Base-by-base conservation (phyloP, 2,888 invertebrate species). In the Empis stercorea region DNA sequence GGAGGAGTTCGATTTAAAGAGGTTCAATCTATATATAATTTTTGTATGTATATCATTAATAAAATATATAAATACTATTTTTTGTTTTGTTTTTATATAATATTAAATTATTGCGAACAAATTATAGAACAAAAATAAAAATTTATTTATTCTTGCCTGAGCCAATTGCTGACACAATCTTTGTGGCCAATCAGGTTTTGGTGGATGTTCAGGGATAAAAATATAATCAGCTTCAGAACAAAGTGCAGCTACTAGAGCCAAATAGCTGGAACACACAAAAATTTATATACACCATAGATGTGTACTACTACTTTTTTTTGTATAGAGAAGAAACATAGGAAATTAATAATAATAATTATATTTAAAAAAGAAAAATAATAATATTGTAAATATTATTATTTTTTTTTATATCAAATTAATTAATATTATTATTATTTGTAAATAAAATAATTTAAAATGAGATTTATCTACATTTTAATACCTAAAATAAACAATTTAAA, bases 131-230 rank as follows among this genome's bases (percentile, higher is more conserved):
- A 37, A 50, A 41, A 37, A 16, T 39, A 45, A 36, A 32, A 32
- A 44, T 39, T 42, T 37, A 30, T 42, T 42, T n/a, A 48, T 51
- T 60, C 68, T 70, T 77, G 78, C 80, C 78, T 79, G 78, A 62
- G 71, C 71, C 64, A 88, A 76, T 70, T 85, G 85, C 64, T 74
- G 74, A 73, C 87, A 88, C 58, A 88, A 72, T 62, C 76, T 78
- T 59, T 78, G 76, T 58, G 80, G 78, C 88, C 88, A 88, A 68
- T 82, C 81, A 52, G 68, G 67, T 59, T 60, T 81, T 63, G 88
- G 85, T 63, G 91, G 88, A 74, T 81, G 81, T 76, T 91, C 89
- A 57, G 89, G 88, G 68, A 88, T 81, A 75, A 92, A 91, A 66
- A 83, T 80, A 79, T 80, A 87, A 72, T 87, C 87, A 62, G 87